Evolutionary conservation across 2,888 invertebrate genomes (phyloP).

Genomic region (Zhuqinia jingwanae): DNA sequence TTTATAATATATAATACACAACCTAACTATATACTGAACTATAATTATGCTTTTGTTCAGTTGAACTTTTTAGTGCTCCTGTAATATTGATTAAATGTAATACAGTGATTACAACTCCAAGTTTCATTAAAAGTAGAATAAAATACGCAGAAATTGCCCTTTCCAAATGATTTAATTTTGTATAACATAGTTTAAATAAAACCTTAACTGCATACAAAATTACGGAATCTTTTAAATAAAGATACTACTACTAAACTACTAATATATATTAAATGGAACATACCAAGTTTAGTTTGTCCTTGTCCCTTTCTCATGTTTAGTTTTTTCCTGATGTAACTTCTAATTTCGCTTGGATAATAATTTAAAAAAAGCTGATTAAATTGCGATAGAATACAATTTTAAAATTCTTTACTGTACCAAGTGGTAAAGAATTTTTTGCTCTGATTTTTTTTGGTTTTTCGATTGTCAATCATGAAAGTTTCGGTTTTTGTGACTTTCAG

Average conservation of each 20-base stretch:
- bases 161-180: background rate
- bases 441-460: conserved; percentile 17
- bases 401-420: background rate
- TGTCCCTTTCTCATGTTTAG: too few species aligned
- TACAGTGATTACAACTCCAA: background rate
- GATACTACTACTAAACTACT: too few species aligned
- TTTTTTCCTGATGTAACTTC: too few species aligned
- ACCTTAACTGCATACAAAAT: background rate
- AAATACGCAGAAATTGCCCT: background rate
- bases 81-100: background rate
- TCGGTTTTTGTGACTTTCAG: conserved; percentile 58
- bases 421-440: conserved; percentile 19
- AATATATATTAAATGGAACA: too few species aligned
- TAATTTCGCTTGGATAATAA: too few species aligned
- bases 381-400: background rate
- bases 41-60: background rate
- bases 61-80: conserved; percentile 32
- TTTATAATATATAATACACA: conserved; percentile 1
- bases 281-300: too few species aligned
- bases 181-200: background rate
- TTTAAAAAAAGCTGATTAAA: too few species aligned
- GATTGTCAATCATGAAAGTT: conserved; percentile 68
- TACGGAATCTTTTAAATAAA: too few species aligned
- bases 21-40: too few species aligned
- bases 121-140: too few species aligned